Conservation (phyloP, 2,113 vertebrate genomes). For the Pterocles burchelli region DNA sequence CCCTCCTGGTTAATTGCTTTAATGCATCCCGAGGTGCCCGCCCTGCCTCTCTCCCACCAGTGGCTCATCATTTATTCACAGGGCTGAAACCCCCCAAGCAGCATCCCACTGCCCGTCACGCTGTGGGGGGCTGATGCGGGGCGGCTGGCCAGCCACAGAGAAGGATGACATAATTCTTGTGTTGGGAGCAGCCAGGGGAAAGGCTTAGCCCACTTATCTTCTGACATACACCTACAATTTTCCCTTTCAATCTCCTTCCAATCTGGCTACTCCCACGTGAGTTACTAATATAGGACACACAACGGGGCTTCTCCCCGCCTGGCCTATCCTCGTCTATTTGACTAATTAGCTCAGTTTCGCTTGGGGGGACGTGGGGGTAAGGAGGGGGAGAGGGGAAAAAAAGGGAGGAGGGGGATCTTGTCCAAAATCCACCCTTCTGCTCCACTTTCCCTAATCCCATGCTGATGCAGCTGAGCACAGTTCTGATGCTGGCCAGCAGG, state of each 20-base stretch:
- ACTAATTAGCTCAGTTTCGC: slow-evolving; percentile 77
- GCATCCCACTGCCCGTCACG: slow-evolving; percentile 61
- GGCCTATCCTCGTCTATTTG: slow-evolving; percentile 73
- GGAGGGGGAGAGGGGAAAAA: neutral
- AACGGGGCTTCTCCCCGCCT: slow-evolving; percentile 74
- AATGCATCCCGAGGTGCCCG: slow-evolving; percentile 51
- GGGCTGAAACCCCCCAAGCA: slow-evolving; percentile 49
- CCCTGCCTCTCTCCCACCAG: slow-evolving; percentile 36
- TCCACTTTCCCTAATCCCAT: neutral
- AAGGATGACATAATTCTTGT: slow-evolving; percentile 73
- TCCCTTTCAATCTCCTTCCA: slow-evolving; percentile 72
- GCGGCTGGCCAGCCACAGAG: slow-evolving; percentile 57
- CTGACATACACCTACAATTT: slow-evolving; percentile 21
- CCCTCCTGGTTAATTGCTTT: slow-evolving; percentile 53
- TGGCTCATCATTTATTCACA: slow-evolving; percentile 72
- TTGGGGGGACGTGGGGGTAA: slow-evolving; percentile 1
- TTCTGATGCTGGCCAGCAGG: neutral
- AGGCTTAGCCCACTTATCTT: slow-evolving; percentile 51
- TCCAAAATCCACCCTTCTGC: slow-evolving; percentile 11
- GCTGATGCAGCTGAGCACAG: neutral
- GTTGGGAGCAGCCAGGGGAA: slow-evolving; percentile 19
- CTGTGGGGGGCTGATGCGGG: slow-evolving; percentile 66
- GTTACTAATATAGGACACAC: slow-evolving; percentile 79
- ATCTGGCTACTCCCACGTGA: slow-evolving; percentile 77
- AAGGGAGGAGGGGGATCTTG: neutral